Evolutionary conservation across 2,888 invertebrate genomes (phyloP).

Genomic region (Lasioglossum lativentre): DNA sequence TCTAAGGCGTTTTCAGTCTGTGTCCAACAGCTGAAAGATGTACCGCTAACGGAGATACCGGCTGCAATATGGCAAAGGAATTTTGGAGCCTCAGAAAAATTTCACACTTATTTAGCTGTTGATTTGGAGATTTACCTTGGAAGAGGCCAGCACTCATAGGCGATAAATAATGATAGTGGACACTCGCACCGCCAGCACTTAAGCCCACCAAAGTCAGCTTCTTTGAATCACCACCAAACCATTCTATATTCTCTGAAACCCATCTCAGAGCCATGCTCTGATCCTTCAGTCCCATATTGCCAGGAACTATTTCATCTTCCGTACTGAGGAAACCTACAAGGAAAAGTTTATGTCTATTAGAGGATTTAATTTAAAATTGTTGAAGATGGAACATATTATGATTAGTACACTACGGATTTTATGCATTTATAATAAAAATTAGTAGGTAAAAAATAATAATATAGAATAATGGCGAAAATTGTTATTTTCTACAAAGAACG

Average conservation of each 20-base stretch:
- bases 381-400: conserved; percentile 82
- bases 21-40: conserved; percentile 86
- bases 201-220: conserved; percentile 89
- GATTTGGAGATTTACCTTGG: conserved; percentile 20
- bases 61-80: conserved; percentile 71
- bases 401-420: background rate
- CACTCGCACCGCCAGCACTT: conserved; percentile 91
- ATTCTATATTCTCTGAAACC: conserved; percentile 89
- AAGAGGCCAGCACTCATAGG: conserved; percentile 84
- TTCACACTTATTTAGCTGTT: background rate
- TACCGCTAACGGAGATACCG: conserved; percentile 90
- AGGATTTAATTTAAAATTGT: background rate
- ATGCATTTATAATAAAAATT: too few species aligned
- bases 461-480: too few species aligned
- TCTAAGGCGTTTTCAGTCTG: conserved; percentile 82
- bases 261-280: conserved; percentile 90
- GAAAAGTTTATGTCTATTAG: conserved; percentile 12
- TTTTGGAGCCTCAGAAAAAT: background rate
- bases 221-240: conserved; percentile 90
- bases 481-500: background rate
- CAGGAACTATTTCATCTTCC: conserved; percentile 89
- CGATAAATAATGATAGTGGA: conserved; percentile 90
- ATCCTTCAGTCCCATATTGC: conserved; percentile 91
- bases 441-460: too few species aligned
- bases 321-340: conserved; percentile 90